phyloP scores from a whole-genome alignment of 2,113 vertebrate species.

The Cebidichthys violaceus region DNA sequence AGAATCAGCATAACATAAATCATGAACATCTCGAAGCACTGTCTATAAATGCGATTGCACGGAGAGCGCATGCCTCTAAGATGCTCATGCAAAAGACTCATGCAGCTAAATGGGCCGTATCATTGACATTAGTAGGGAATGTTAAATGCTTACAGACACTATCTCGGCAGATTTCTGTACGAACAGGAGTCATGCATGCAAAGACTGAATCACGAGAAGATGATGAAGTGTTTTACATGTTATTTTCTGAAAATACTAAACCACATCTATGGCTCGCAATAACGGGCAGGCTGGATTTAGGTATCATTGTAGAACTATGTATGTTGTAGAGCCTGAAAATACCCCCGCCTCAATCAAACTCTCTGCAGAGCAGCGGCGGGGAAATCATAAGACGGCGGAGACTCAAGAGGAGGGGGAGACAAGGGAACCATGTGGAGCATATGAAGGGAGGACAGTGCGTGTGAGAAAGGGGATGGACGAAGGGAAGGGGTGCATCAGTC shows the following conservation, averaged over 20 bases:
- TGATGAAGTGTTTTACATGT: conserved; percentile 4
- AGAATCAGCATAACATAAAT: background rate
- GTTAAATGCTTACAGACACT: background rate
- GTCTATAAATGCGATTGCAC: background rate
- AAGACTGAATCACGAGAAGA: conserved; percentile 21
- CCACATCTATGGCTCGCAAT: background rate
- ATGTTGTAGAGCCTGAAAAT: conserved; percentile 32
- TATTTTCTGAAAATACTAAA: conserved; percentile 22
- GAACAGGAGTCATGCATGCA: conserved; percentile 34
- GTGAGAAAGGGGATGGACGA: conserved; percentile 57
- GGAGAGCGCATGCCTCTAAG: background rate
- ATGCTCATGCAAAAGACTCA: conserved; percentile 49
- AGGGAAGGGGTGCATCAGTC: conserved; percentile 69
- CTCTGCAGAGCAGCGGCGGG: conserved; percentile 47
- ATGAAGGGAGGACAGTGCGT: conserved; percentile 55
- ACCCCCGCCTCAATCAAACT: conserved; percentile 35
- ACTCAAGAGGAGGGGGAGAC: conserved; percentile 40
- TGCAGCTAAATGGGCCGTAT: conserved; percentile 27
- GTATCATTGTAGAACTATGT: background rate
- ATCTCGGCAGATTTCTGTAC: background rate
- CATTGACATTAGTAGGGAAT: conserved; percentile 3
- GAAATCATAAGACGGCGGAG: conserved; percentile 47
- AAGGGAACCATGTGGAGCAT: conserved; percentile 45
- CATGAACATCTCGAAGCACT: conserved; percentile 2
- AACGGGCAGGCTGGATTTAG: conserved; percentile 13